Evolutionary conservation across 2,888 invertebrate genomes (phyloP).

Genomic region (Arge pagana): DNA sequence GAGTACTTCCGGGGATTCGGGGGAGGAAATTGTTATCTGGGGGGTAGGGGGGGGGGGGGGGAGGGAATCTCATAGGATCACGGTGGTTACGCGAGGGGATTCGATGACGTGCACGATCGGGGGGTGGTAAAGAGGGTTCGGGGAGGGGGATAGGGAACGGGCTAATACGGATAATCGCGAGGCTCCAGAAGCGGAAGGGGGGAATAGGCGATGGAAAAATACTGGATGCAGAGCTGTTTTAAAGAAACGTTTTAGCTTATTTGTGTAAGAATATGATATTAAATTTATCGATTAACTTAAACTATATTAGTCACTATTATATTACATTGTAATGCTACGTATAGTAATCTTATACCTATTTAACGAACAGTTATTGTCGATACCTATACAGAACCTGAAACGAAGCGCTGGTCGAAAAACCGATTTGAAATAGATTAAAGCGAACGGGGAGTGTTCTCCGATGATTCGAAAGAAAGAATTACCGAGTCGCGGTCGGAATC

Average conservation of each 20-base stretch:
- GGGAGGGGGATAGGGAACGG: conserved; percentile 18
- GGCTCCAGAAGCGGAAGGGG: conserved; percentile 15
- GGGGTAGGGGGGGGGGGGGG: no score
- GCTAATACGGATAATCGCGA: conserved; percentile 11
- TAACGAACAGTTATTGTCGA: no score
- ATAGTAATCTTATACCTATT: conserved; percentile 32
- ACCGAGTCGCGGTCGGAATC: no score
- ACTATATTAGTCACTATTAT: conserved; percentile 41
- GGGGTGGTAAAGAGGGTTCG: conserved; percentile 9
- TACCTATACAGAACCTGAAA: no score
- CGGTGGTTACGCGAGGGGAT: no score
- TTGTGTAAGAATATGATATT: conserved; percentile 45
- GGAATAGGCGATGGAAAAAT: conserved; percentile 14
- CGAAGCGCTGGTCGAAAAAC: no score
- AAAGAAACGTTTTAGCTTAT: conserved; percentile 40
- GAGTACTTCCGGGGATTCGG: no score
- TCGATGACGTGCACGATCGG: conserved; percentile 6
- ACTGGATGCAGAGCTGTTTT: conserved; percentile 3
- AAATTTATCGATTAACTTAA: conserved; percentile 48
- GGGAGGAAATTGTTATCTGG: no score
- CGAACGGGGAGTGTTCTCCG: no score
- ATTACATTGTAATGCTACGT: conserved; percentile 45
- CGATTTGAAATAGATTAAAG: no score
- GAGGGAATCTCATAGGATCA: no score
- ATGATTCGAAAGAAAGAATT: no score